A percentile compares a stretch with the other conserved stretches of the same genome.
These are phyloP conservation scores for Platycnemis pennipes DNA, from an alignment of 2,888 invertebrate species.

Conservation along the genomic window DNA sequence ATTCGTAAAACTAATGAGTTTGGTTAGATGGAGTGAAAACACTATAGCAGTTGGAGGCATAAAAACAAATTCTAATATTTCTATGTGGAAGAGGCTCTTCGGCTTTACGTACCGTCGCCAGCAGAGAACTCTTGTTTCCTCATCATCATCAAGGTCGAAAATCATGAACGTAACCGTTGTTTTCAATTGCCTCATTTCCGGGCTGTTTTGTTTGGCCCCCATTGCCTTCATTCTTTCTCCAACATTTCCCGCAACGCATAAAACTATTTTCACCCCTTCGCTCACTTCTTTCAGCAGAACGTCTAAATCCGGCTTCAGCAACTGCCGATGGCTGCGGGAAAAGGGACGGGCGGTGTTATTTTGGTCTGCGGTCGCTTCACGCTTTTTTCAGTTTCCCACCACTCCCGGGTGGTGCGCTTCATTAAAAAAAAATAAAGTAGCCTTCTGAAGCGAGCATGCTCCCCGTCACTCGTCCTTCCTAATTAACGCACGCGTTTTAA, in stretches of 20 bases:
- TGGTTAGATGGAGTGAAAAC: no score
- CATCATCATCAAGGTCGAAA: no score
- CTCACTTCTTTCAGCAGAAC: background rate
- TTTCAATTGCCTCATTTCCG: no score
- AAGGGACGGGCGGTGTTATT: background rate
- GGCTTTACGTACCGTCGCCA: no score
- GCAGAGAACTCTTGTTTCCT: no score
- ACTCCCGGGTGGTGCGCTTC: background rate
- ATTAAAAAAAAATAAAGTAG: background rate
- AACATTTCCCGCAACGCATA: background rate
- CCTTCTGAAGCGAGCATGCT: background rate
- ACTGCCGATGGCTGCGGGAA: background rate
- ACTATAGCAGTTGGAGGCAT: no score
- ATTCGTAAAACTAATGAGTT: no score
- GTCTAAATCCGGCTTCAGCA: background rate
- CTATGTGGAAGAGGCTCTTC: no score
- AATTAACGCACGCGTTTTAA: background rate
- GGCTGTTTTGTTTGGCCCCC: background rate
- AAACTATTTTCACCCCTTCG: background rate
- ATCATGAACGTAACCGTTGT: no score
- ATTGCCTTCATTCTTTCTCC: background rate
- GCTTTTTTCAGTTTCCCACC: background rate
- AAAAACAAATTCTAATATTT: no score
- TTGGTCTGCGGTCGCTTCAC: background rate
- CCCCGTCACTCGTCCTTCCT: background rate